These are phyloP conservation scores for Archips xylosteana DNA, from an alignment of 2,888 invertebrate species.

Conservation along the genomic window DNA sequence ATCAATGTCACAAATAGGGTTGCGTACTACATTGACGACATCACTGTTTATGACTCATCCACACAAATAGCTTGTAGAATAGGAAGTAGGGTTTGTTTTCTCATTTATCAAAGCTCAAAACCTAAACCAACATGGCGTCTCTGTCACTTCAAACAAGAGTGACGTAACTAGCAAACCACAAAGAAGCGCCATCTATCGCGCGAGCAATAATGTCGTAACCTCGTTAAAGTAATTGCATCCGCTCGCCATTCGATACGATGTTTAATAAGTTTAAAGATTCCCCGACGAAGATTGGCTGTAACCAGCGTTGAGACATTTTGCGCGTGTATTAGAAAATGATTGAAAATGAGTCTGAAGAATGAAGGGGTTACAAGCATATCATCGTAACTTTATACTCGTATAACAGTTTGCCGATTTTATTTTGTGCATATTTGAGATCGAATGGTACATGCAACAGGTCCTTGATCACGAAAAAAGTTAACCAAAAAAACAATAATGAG, in stretches of 20 bases:
- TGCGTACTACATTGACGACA: too few relatives aligned
- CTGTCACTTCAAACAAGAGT: not conserved
- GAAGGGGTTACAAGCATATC: too few relatives aligned
- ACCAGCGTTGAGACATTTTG: not conserved
- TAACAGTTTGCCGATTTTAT: too few relatives aligned
- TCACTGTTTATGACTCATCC: too few relatives aligned
- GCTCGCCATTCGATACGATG: constrained; percentile 35
- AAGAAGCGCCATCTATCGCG: constrained; percentile 42
- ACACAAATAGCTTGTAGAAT: too few relatives aligned
- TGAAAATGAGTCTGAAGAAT: not conserved
- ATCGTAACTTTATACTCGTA: too few relatives aligned
- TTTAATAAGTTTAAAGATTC: constrained; percentile 39
- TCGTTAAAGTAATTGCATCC: constrained; percentile 44
- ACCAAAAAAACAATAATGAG: too few relatives aligned
- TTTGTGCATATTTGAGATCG: too few relatives aligned
- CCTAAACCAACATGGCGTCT: not conserved
- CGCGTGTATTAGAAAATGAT: not conserved
- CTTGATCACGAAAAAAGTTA: too few relatives aligned
- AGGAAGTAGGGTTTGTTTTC: too few relatives aligned
- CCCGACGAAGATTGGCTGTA: constrained; percentile 31
- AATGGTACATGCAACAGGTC: too few relatives aligned
- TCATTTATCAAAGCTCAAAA: not conserved
- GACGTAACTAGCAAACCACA: not conserved
- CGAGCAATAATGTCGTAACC: constrained; percentile 42
- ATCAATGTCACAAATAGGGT: too few relatives aligned